Base-by-base conservation (phyloP, 2,888 invertebrate species). In the Druceiella hillmani region DNA sequence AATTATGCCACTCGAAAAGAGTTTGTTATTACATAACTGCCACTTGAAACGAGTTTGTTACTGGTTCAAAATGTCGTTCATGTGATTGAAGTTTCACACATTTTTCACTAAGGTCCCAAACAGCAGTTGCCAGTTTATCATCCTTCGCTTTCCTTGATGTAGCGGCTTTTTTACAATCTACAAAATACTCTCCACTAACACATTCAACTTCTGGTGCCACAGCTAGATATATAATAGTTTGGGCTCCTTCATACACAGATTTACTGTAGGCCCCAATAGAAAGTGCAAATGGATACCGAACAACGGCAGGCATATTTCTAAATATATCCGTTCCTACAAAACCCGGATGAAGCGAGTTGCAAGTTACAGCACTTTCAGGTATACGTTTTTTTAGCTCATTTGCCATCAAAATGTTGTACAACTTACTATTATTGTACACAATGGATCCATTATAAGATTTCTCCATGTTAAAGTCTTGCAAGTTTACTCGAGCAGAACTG, bases 401-500 rank as follows among this genome's bases (percentile, higher is more conserved):
- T 4, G 16, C 17, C 5, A 32, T n/a, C 4, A 32, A 14, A 10
- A 32, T 11, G 17, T 17, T 32, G 17, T 20, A 32, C 32, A 32
- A 16, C 17, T 32, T 32, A 4, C 16, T 32, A 17, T 32, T 17
- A 15, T 5, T 17, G 10, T 32, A 32, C 9, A 32, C 16, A 5
- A 14, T 7, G n/a, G 12, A 5, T 10, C 17, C 32, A 10, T 13
- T 6, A 17, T 32, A 17, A 32, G 14, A 7, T 15, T 43, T 45
- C 26, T 45, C 43, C 43, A 45, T 41, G 32, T 47, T 45, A 11
- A 47, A 38, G 17, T 46, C 48, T 9, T 40, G 24, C 9, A 53
- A 28, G 26, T 53, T 50, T 17, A 68, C 45, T 14, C 52, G 52
- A 16, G 55, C 59, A 14, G 28, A 45, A 17, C 39, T 47, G 43